phyloP scores from a whole-genome alignment of 30 jellyfish, hydroid and myxozoan species.

The Cassiopea andromeda region DNA sequence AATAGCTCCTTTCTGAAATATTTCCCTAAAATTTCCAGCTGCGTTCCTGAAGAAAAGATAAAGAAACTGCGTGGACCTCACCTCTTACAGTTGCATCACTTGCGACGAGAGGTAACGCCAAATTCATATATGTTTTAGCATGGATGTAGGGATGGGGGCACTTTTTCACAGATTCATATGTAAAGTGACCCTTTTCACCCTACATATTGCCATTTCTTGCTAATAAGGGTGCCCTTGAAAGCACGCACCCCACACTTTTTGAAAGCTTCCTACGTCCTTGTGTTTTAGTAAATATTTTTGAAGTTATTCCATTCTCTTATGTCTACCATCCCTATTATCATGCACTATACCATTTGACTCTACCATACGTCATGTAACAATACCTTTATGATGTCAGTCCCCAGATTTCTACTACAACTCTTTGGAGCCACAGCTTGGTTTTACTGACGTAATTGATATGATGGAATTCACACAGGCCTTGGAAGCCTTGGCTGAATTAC shows the following conservation, averaged over 20 bases:
- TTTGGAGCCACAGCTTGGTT: slow-evolving; percentile 88
- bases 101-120: slow-evolving; percentile 70
- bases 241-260: no score
- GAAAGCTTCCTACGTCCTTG: no score
- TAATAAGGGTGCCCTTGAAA: no score
- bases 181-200: no score
- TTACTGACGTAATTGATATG: slow-evolving; percentile 88
- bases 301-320: no score
- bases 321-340: no score
- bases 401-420: slow-evolving; percentile 90
- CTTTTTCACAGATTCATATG: no score
- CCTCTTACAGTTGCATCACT: slow-evolving; percentile 73
- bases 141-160: no score
- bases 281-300: no score
- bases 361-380: not conserved
- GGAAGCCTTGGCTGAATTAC: slow-evolving; percentile 77
- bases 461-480: slow-evolving; percentile 95
- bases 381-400: slow-evolving; percentile 20
- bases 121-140: not conserved
- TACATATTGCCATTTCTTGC: no score
- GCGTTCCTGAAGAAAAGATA: slow-evolving; percentile 57
- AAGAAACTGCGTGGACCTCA: slow-evolving; percentile 79
- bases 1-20: not conserved
- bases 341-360: no score
- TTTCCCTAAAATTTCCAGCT: not conserved